Conservation (phyloP, 2,888 invertebrate species). For the Plebejus anna region DNA sequence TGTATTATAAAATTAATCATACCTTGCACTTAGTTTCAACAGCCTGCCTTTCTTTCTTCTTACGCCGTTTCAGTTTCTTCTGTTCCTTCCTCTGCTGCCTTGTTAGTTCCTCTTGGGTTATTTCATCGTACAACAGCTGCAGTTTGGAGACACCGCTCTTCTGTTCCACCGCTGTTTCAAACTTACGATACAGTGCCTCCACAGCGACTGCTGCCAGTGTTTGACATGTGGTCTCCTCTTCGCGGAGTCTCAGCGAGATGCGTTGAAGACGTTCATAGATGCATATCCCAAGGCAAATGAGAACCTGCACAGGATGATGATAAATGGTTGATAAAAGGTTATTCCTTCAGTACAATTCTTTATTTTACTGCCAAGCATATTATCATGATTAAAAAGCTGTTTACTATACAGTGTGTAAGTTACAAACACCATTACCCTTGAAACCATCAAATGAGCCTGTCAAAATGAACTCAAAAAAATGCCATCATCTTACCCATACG, state of each 20-base stretch:
- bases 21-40: slow-evolving; percentile 71
- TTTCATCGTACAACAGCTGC: slow-evolving; percentile 92
- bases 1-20: slow-evolving; percentile 27
- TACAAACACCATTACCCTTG: no score
- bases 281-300: slow-evolving; percentile 96
- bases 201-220: slow-evolving; percentile 93
- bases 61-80: slow-evolving; percentile 87
- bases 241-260: slow-evolving; percentile 90
- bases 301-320: slow-evolving; percentile 72
- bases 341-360: no score
- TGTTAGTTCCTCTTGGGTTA: slow-evolving; percentile 91
- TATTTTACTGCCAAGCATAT: no score
- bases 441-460: no score
- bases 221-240: slow-evolving; percentile 96
- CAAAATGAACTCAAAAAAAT: no score
- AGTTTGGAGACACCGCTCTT: slow-evolving; percentile 94
- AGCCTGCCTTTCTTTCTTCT: slow-evolving; percentile 83
- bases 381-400: no score
- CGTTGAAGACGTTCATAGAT: slow-evolving; percentile 94
- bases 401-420: no score
- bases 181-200: slow-evolving; percentile 92
- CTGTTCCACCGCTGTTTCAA: slow-evolving; percentile 93
- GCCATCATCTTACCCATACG: no score
- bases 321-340: no score
- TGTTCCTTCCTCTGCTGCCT: slow-evolving; percentile 92